Evolutionary conservation across 2,888 invertebrate genomes (phyloP), one percentile per base, ranked within the genome.

Genomic region (Sesamia inferens): DNA sequence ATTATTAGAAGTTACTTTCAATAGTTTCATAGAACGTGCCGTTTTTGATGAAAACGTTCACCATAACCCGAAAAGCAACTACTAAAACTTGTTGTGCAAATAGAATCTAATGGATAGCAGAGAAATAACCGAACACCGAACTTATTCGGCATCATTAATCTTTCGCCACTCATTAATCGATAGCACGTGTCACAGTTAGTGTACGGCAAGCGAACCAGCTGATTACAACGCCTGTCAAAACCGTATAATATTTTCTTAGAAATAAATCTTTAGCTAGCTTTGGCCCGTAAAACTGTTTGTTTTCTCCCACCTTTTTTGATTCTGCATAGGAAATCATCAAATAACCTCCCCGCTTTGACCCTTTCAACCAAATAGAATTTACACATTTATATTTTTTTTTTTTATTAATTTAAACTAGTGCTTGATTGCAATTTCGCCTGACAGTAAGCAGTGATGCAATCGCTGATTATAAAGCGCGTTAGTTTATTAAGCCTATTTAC

Each of bases 111-210:
- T 84, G 74, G 79, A 72, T 79, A 74, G 79, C 81, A 71, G 68
- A 87, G 86, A 83, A 89, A 88, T 88, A 91, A 87, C 84, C 82
- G 82, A 87, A 88, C 84, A 82, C 83, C 85, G 78, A 90, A 91
- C 84, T 90, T 91, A 90, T 92, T 91, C 89, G 87, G 85, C 84
- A 82, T 91, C 92, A 92, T 92, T 93, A 92, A 93, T 93, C 90
- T 92, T 90, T 88, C 85, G 82, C 88, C 85, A 87, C 89, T 92
- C 90, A 91, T 91, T 91, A 90, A 91, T 91, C 89, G 90, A 86
- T 87, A 86, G 88, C 90, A 91, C 90, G 89, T 91, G 91, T 90
- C 88, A 87, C 87, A 83, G 86, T 89, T 90, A 88, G 85, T 87
- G 84, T 87, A 88, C 84, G 88, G 90, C 89, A 88, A 88, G 85